phyloP scores from a whole-genome alignment of 1,140 invertebrate genomes.

The Zaprionus ornatus region DNA sequence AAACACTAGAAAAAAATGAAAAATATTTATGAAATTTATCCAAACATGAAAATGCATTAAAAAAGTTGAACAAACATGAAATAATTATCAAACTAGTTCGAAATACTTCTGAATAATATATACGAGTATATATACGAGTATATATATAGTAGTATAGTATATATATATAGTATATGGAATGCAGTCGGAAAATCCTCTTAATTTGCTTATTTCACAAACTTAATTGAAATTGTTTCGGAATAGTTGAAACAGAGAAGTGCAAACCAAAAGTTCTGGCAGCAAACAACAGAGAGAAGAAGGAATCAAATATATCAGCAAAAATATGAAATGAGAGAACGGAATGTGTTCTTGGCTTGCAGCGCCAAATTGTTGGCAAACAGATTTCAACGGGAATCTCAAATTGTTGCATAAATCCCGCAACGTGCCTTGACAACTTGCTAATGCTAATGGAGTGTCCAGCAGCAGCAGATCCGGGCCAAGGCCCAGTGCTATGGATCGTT shows the following conservation, averaged over 20 bases:
- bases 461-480: conserved; percentile 20
- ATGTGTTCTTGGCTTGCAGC: neutral
- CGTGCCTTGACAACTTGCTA: conserved; percentile 38
- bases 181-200: neutral
- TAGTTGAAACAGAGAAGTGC: neutral
- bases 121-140: too few species aligned
- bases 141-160: too few species aligned
- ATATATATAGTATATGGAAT: too few species aligned
- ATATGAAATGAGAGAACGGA: neutral
- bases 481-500: conserved; percentile 24
- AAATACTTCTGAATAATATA: neutral
- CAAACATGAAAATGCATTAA: neutral
- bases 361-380: conserved; percentile 12
- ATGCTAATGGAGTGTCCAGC: conserved; percentile 68
- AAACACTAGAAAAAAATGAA: neutral
- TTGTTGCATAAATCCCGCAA: conserved; percentile 18
- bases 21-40: too few species aligned
- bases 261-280: neutral
- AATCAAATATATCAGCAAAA: conserved; percentile 1
- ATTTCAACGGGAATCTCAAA: conserved; percentile 23
- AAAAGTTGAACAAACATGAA: neutral
- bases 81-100: neutral
- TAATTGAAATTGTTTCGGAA: neutral
- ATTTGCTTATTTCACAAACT: neutral
- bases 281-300: neutral